Evolutionary conservation across 2,113 vertebrate species (phyloP).

Genomic region (Promerops cafer): DNA sequence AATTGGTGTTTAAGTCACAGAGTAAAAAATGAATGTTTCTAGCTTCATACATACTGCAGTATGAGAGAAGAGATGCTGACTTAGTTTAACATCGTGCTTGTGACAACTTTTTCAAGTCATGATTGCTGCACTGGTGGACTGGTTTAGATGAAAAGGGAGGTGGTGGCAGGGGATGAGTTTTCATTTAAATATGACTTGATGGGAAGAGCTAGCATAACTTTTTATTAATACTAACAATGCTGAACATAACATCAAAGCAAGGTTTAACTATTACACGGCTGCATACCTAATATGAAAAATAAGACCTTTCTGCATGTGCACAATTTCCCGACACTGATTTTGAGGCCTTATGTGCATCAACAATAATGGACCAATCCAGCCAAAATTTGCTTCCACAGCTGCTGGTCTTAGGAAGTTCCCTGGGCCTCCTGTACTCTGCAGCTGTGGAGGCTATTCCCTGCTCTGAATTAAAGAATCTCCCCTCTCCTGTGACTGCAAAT

Average conservation of each 20-base stretch:
- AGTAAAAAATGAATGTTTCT: background rate
- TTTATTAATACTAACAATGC: background rate
- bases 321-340: background rate
- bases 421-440: slow-evolving; percentile 46
- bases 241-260: background rate
- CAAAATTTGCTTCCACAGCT: slow-evolving; percentile 59
- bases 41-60: background rate
- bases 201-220: background rate
- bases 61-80: background rate
- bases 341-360: background rate
- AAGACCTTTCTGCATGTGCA: background rate
- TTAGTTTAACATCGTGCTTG: background rate
- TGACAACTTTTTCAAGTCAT: background rate
- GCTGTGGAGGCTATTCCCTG: slow-evolving; percentile 49
- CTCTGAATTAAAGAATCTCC: background rate
- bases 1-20: background rate
- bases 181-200: background rate
- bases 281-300: background rate
- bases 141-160: background rate
- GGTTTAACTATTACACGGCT: background rate
- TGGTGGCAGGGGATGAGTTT: background rate
- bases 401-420: slow-evolving; percentile 37
- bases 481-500: slow-evolving; percentile 18
- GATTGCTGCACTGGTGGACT: background rate
- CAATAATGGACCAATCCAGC: slow-evolving; percentile 17